Evolutionary conservation across 2,797 vertebrate genomes (phyloP), one percentile per base, ranked within the genome.

Genomic region (Clarias pachynema): DNA sequence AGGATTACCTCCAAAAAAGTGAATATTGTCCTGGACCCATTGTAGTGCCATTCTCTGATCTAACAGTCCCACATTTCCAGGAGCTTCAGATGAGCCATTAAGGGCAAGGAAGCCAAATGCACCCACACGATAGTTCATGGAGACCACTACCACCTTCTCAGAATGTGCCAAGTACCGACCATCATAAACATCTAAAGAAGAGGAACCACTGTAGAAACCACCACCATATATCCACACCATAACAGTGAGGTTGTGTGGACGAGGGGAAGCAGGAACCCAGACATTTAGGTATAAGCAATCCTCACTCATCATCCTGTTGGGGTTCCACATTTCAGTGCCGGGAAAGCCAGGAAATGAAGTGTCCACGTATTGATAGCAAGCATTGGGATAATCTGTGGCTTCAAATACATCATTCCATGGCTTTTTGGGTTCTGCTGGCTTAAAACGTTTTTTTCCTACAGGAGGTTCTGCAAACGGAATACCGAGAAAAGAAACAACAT

Each of bases 181-280:
- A 5, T 98, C 97, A 2, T 98, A 98, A 29, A 99, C 97, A 0
- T 98, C 97, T 88, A 99, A 90, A 0, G 97, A 98, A 2, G 97
- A 95, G 0, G 97, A 94, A 1, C 97, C 97, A 4, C 96, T 98
- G 93, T 95, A 97, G 93, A 98, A 98, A 0, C 97, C 97, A 62
- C 97, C 97, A 0, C 97, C 97, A 1, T 98, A 99, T 92, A 99
- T 97, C 97, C 97, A 99, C 16, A 98, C 95, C 91, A 99, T 96
- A n/a, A 99, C 97, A 0, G 96, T 95, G 53, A 95, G 92, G 14
- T 95, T 96, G 5, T 89, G 88, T 0, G 97, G 97, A 18, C 93
- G 93, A 0, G 96, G 91, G 0, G 93, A 94, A 2, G 93, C 87
- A 1, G 97, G 97, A 3, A 95, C 96, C 97, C 97, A 99, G 15